A percentile compares a stretch with the other conserved stretches of the same genome.
Evolutionary conservation across 1,140 invertebrate species (phyloP).

Genomic region (Camponotus floridanus): DNA sequence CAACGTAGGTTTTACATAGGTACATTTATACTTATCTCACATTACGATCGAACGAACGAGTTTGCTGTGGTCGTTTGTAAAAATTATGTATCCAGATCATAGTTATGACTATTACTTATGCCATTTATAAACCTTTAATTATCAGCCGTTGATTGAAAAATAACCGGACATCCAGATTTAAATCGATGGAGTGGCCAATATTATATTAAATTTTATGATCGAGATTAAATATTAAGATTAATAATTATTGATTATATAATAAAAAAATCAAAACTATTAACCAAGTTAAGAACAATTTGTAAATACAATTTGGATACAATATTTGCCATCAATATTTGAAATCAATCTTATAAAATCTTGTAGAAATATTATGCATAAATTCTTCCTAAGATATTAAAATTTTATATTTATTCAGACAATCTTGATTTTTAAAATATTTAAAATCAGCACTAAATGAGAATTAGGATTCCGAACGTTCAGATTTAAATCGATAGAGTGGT

Average conservation of each 20-base stretch:
- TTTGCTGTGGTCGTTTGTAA: too few relatives aligned
- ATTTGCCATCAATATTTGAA: too few relatives aligned
- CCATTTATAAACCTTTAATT: slow-evolving; percentile 23
- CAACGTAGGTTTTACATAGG: neutral
- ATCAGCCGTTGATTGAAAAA: neutral
- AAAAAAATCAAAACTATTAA: neutral
- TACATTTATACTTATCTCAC: neutral
- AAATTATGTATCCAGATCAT: neutral
- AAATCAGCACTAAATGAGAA: too few relatives aligned
- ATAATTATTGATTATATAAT: neutral
- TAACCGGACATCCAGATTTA: neutral
- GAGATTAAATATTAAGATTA: neutral
- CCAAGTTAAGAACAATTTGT: too few relatives aligned
- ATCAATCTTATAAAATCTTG: too few relatives aligned
- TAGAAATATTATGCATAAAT: too few relatives aligned
- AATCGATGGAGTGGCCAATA: neutral
- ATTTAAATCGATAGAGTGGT: neutral
- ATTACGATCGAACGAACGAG: neutral
- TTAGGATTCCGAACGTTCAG: too few relatives aligned
- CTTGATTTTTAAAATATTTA: too few relatives aligned
- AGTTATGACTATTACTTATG: neutral
- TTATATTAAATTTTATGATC: too few relatives aligned
- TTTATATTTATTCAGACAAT: too few relatives aligned
- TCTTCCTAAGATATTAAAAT: too few relatives aligned
- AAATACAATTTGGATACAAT: too few relatives aligned